phyloP scores from a whole-genome alignment of 2,113 vertebrate species.

The Saimiri boliviensis region DNA sequence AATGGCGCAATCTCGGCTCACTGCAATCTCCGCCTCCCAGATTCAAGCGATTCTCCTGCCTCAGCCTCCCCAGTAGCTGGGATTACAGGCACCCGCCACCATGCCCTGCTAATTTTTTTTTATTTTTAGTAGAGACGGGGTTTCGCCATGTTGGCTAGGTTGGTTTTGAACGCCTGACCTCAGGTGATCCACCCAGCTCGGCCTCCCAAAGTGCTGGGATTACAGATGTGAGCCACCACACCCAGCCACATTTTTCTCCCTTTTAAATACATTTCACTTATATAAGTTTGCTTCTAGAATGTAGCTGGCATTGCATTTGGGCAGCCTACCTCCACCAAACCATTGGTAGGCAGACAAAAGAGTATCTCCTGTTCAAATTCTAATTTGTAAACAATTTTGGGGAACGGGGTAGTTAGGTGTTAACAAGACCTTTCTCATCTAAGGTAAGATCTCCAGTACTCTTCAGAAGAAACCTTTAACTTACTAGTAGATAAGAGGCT shows the following conservation, averaged over 20 bases:
- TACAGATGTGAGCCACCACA: no score
- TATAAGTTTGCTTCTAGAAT: not conserved
- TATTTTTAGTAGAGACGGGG: no score
- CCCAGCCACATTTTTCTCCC: not conserved
- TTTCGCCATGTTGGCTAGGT: no score
- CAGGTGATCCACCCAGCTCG: no score
- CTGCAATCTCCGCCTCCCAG: no score
- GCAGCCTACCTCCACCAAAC: not conserved
- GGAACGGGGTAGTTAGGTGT: not conserved
- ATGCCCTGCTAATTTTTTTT: no score
- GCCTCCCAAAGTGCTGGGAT: no score
- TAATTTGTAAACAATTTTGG: not conserved
- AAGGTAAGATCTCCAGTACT: not conserved
- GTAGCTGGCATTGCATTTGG: not conserved
- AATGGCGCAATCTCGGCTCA: no score
- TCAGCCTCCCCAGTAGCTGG: no score
- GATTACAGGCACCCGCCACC: no score
- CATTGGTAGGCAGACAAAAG: not conserved
- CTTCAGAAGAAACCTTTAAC: not conserved
- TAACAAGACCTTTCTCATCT: not conserved
- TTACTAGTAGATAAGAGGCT: not conserved
- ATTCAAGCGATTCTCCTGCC: no score
- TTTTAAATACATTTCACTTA: not conserved
- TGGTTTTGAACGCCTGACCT: no score
- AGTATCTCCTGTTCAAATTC: not conserved